Evolutionary conservation across 1,140 invertebrate genomes (phyloP).

Genomic region (Camponotus vicinus): DNA sequence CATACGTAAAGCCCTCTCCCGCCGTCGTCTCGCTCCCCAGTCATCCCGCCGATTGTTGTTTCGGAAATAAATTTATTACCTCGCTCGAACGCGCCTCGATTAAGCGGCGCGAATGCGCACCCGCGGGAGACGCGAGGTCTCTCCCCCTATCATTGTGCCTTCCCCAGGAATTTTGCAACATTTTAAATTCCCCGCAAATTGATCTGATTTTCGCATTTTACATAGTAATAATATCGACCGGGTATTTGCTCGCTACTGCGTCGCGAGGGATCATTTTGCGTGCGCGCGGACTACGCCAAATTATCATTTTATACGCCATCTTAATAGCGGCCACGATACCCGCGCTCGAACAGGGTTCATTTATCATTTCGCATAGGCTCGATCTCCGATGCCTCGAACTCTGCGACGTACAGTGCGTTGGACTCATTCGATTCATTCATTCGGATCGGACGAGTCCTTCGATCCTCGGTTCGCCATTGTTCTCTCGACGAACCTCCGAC

Average conservation of each 20-base stretch:
- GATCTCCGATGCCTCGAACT: conserved; percentile 69
- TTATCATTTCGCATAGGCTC: conserved; percentile 79
- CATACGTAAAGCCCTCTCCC: conserved; percentile 62
- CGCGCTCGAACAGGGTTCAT: conserved; percentile 81
- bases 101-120: conserved; percentile 32
- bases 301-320: conserved; percentile 83
- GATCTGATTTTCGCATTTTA: not conserved
- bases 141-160: not conserved
- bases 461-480: conserved; percentile 50
- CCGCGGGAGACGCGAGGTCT: not conserved
- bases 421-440: conserved; percentile 72
- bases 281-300: conserved; percentile 32
- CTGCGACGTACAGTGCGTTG: conserved; percentile 72
- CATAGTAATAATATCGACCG: not conserved
- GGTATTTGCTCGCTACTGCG: not conserved
- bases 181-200: not conserved
- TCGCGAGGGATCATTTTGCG: conserved; percentile 35
- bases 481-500: conserved; percentile 2
- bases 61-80: conserved; percentile 62
- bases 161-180: not conserved
- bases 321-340: conserved; percentile 83
- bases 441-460: conserved; percentile 67
- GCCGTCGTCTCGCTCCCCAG: not conserved
- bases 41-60: conserved; percentile 54
- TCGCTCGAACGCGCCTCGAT: conserved; percentile 44